A percentile compares a stretch with the other conserved stretches of the same genome.
Evolutionary conservation across 2,797 vertebrate species (phyloP).

Genomic region (Onychomys leucogaster): DNA sequence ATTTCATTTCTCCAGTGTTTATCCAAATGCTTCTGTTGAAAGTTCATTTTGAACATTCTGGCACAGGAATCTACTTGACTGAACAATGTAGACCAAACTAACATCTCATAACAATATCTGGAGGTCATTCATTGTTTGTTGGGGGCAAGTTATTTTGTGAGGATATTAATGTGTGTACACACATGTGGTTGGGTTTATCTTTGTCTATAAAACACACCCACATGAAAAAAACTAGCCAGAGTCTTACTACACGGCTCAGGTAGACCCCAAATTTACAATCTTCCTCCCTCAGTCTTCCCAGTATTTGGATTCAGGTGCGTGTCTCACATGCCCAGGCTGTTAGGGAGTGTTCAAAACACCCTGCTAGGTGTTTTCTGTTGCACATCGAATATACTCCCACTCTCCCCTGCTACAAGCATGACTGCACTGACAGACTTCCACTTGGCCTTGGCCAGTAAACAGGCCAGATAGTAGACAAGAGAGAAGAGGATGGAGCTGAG

Average conservation of each 20-base stretch:
- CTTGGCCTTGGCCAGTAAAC: background rate
- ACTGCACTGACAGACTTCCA: background rate
- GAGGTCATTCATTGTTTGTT: background rate
- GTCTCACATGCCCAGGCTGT: background rate
- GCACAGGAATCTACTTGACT: background rate
- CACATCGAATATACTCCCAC: background rate
- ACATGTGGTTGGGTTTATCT: background rate
- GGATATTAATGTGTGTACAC: background rate
- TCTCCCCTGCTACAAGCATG: background rate
- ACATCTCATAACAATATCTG: background rate
- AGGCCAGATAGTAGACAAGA: background rate
- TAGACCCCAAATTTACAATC: background rate
- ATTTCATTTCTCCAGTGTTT: conserved; percentile 32
- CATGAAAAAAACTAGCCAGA: background rate
- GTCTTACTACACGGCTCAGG: background rate
- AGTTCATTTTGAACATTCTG: conserved; percentile 23
- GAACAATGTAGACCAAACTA: background rate
- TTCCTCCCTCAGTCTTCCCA: background rate
- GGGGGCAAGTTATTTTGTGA: background rate
- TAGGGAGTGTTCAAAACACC: background rate
- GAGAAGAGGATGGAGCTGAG: background rate
- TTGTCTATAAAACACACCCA: background rate
- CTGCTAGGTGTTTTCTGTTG: background rate
- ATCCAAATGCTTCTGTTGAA: conserved; percentile 55
- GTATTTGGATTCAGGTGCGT: background rate